These are phyloP conservation scores for Arion vulgaris DNA, from an alignment of 1,140 invertebrate genomes.

Conservation along the genomic window DNA sequence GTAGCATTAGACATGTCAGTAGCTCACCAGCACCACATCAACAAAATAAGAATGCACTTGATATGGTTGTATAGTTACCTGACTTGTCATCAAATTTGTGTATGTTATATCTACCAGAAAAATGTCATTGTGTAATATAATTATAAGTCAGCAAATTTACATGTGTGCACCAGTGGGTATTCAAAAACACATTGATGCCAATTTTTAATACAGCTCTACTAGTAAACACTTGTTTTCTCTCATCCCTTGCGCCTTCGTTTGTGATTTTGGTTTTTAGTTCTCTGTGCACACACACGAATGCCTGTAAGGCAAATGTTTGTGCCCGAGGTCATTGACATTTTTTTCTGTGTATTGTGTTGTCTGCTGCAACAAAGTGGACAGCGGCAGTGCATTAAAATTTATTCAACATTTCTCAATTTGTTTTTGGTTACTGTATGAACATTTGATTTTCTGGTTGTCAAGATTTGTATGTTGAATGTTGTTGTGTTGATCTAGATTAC, in stretches of 20 bases:
- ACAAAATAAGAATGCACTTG: background rate
- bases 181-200: background rate
- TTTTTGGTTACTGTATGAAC: background rate
- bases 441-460: no score
- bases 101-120: background rate
- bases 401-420: constrained; percentile 21
- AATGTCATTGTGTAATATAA: background rate
- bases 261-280: constrained; percentile 12
- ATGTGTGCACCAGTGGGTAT: background rate
- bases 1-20: no score
- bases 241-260: constrained; percentile 24
- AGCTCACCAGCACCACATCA: background rate
- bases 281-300: background rate
- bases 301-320: background rate
- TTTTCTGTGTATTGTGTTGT: constrained; percentile 26
- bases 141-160: background rate
- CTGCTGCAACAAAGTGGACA: background rate
- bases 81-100: background rate
- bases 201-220: background rate
- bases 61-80: background rate
- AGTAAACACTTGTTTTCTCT: constrained; percentile 20
- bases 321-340: background rate
- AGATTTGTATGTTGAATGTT: no score
- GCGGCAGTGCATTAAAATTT: constrained; percentile 34
- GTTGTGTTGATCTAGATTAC: no score